Percentiles rank a stretch among this genome's conserved stretches.
phyloP scores from a whole-genome alignment of 2,113 vertebrate genomes.

The Aptenodytes patagonicus region DNA sequence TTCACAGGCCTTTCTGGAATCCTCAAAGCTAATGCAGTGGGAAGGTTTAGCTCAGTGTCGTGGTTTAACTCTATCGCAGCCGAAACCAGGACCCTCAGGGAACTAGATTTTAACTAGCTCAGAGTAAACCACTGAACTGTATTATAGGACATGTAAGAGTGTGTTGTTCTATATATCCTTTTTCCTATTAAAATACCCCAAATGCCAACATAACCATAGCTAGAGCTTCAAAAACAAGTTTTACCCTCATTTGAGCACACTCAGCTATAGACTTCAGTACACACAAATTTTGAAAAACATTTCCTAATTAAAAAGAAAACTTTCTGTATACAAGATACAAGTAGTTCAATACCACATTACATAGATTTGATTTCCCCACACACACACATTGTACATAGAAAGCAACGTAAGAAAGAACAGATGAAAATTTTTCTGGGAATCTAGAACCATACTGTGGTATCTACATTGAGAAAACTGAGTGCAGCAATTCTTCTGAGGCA shows the following conservation, averaged over 20 bases:
- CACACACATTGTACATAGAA: background rate
- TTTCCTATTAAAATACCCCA: background rate
- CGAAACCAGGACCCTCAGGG: too few relatives aligned
- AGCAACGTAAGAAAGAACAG: background rate
- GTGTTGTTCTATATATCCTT: background rate
- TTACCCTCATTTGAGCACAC: background rate
- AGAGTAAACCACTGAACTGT: background rate
- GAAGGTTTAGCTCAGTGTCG: background rate
- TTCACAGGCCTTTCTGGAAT: background rate
- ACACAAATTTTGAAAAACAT: background rate
- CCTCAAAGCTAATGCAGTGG: background rate
- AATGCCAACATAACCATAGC: background rate
- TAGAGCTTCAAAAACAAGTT: background rate
- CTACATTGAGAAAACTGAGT: background rate
- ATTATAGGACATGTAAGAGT: background rate
- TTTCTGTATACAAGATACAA: background rate
- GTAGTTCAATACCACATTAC: background rate
- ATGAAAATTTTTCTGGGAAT: background rate
- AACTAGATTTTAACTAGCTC: background rate
- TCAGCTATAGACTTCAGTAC: background rate
- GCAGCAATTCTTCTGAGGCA: background rate
- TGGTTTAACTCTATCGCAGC: too few relatives aligned
- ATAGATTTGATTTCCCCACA: background rate
- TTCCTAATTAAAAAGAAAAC: background rate
- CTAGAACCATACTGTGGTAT: background rate